Evolutionary conservation across 2,113 vertebrate species (phyloP).

Genomic region (Oreocharis arfaki): DNA sequence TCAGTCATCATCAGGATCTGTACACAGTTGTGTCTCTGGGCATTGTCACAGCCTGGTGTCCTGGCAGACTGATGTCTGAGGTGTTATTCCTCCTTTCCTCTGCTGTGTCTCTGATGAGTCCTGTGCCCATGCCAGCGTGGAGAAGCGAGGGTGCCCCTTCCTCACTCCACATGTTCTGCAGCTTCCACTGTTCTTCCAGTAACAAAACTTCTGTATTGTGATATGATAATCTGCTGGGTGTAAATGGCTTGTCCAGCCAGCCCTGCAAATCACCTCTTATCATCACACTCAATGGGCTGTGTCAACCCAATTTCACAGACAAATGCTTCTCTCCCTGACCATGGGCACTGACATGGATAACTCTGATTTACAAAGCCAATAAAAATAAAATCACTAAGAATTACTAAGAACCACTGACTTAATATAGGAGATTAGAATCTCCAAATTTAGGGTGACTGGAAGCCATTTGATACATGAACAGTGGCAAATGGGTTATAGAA

Average conservation of each 20-base stretch:
- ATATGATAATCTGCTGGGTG: slow-evolving; percentile 65
- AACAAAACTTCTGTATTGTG: slow-evolving; percentile 42
- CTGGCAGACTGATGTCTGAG: neutral
- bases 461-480: slow-evolving; percentile 44
- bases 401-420: slow-evolving; percentile 64
- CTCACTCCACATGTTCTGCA: neutral
- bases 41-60: neutral
- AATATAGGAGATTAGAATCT: slow-evolving; percentile 74
- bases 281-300: slow-evolving; percentile 76
- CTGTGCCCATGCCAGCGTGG: neutral
- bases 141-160: fast-evolving
- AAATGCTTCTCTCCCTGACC: slow-evolving; percentile 71
- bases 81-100: fast-evolving
- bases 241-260: slow-evolving; percentile 61
- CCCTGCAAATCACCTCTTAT: slow-evolving; percentile 74
- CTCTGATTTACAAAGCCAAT: slow-evolving; percentile 82
- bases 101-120: neutral
- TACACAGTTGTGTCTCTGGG: fast-evolving
- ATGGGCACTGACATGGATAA: slow-evolving; percentile 67
- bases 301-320: slow-evolving; percentile 84
- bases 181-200: neutral
- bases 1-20: neutral
- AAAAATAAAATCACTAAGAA: slow-evolving; percentile 71
- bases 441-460: slow-evolving; percentile 51
- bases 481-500: slow-evolving; percentile 60